Conservation (phyloP, 2,888 invertebrate species). For the Amphipyra berbera region DNA sequence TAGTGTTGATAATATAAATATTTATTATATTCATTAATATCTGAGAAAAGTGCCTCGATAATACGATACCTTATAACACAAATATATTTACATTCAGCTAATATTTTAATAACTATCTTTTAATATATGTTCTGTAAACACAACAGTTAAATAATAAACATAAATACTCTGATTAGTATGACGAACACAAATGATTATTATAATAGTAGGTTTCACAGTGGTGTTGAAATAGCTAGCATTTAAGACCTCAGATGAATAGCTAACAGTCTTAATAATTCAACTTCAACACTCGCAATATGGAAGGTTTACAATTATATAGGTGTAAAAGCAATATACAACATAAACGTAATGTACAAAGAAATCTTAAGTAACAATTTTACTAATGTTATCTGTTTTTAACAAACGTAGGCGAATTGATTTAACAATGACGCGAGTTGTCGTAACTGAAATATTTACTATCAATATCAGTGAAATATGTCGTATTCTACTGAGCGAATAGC, state of each 20-base stretch:
- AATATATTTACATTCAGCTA: slow-evolving; percentile 2
- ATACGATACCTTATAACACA: slow-evolving; percentile 11
- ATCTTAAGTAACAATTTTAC: slow-evolving; percentile 19
- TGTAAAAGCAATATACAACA: not conserved
- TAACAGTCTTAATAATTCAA: not conserved
- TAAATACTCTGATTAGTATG: not conserved
- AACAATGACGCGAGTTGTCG: not conserved
- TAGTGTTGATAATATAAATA: slow-evolving; percentile 6
- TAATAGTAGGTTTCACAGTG: slow-evolving; percentile 11
- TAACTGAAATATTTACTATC: not conserved
- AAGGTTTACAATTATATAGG: slow-evolving; percentile 2
- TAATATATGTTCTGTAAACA: slow-evolving; percentile 9
- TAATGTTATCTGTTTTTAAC: slow-evolving; percentile 11
- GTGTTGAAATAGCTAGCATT: slow-evolving; percentile 6
- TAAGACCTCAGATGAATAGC: not conserved
- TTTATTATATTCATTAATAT: slow-evolving; percentile 13
- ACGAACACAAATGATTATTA: not conserved
- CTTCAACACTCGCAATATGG: not conserved
- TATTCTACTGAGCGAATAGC: not conserved
- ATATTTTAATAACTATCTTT: slow-evolving; percentile 1
- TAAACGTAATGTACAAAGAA: slow-evolving; percentile 21
- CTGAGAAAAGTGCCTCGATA: slow-evolving; percentile 31
- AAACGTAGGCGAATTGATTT: slow-evolving; percentile 1
- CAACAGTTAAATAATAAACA: slow-evolving; percentile 1
- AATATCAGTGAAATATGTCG: not conserved